Percentiles rank a stretch among this genome's conserved stretches.
Evolutionary conservation across 1,140 invertebrate genomes (phyloP).

Genomic region (Aphis gossypii): DNA sequence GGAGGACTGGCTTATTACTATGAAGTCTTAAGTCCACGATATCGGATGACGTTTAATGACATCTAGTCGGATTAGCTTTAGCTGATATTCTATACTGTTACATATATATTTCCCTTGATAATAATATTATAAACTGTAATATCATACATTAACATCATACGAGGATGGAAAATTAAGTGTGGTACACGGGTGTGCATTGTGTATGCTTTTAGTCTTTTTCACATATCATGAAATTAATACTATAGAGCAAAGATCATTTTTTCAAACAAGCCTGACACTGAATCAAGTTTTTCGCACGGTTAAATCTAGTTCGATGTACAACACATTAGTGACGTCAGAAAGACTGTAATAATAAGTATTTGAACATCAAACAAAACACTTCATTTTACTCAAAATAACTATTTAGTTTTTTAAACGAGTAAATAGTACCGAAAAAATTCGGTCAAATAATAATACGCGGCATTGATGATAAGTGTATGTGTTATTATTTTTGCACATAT

Average conservation of each 20-base stretch:
- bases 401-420: neutral
- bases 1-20: neutral
- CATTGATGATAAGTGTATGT: neutral
- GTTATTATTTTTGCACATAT: neutral
- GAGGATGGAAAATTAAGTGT: neutral
- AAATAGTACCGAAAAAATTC: neutral
- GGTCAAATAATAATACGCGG: neutral
- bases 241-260: neutral
- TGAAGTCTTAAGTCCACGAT: neutral
- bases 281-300: neutral
- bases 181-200: neutral
- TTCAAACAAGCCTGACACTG: neutral
- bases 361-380: neutral
- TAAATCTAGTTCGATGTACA: neutral
- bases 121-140: conserved; percentile 12
- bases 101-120: neutral
- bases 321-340: neutral
- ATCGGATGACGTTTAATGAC: conserved; percentile 4
- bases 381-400: neutral
- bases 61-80: neutral
- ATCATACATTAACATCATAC: conserved; percentile 1
- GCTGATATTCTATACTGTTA: neutral
- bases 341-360: neutral
- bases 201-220: neutral
- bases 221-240: neutral